Evolutionary conservation across 2,113 vertebrate genomes (phyloP).

Genomic region (Ardeotis arabs): DNA sequence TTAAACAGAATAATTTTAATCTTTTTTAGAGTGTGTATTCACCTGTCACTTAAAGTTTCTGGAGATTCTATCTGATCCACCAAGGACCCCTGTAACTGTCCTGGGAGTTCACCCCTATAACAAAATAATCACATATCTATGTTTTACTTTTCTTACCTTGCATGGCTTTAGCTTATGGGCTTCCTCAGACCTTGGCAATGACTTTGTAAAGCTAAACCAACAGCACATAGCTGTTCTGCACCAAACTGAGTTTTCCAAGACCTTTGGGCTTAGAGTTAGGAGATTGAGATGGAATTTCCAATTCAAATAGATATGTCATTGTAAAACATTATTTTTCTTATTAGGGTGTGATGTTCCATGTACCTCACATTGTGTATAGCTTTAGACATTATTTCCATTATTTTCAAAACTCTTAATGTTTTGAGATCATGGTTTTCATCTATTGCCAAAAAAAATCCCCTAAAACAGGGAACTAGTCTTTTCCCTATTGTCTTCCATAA

Average conservation of each 20-base stretch:
- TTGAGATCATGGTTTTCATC: not conserved
- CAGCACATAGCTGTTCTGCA: not conserved
- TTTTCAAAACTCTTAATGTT: not conserved
- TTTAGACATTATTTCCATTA: not conserved
- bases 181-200: not conserved
- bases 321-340: not conserved
- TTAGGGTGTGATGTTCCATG: not conserved
- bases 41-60: not conserved
- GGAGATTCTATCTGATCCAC: not conserved
- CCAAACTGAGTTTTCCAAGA: not conserved
- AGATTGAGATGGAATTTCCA: not conserved
- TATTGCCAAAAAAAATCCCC: not conserved
- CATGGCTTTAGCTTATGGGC: not conserved
- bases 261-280: not conserved
- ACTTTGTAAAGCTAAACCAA: not conserved
- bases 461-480: not conserved
- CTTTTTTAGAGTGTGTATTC: not conserved
- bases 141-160: not conserved
- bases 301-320: not conserved
- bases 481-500: not conserved
- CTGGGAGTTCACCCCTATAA: not conserved
- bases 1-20: not conserved
- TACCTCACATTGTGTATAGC: not conserved
- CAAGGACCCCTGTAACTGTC: not conserved
- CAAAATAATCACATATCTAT: not conserved